These are phyloP conservation scores for Ceyx melanurus DNA, from an alignment of 2,113 vertebrate genomes.

Conservation along the genomic window DNA sequence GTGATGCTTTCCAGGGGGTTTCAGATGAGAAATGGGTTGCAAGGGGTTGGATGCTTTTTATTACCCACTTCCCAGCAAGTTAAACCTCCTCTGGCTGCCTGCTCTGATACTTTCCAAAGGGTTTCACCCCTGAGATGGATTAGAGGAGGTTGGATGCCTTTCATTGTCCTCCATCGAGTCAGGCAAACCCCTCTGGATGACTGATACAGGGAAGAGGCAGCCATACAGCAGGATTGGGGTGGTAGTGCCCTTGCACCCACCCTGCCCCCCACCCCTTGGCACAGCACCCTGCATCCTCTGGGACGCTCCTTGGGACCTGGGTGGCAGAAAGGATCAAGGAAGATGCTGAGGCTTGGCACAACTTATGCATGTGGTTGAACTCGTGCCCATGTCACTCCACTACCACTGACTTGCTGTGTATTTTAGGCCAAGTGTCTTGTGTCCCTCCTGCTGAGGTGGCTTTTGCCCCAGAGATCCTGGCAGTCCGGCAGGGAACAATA, in stretches of 20 bases:
- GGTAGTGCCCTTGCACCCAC: rapidly evolving
- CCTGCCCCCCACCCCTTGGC: background rate
- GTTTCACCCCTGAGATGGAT: background rate
- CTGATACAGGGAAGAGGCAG: background rate
- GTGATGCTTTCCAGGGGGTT: background rate
- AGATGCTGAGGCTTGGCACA: background rate
- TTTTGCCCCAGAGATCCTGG: background rate
- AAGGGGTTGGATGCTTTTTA: background rate
- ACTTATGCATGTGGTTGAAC: rapidly evolving
- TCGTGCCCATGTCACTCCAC: background rate
- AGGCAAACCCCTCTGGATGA: background rate
- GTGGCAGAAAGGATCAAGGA: background rate
- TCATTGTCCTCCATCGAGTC: background rate
- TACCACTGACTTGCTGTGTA: background rate
- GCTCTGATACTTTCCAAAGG: background rate
- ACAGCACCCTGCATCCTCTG: background rate
- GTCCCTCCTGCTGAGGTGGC: background rate
- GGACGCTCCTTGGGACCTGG: background rate
- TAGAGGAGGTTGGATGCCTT: background rate
- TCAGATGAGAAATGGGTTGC: background rate
- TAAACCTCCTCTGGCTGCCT: rapidly evolving
- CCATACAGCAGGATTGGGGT: background rate
- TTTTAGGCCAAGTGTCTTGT: background rate
- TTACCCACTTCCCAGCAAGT: background rate
- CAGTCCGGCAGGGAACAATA: rapidly evolving